Evolutionary conservation across 2,888 invertebrate species (phyloP), one percentile per base, ranked within the genome.

Genomic region (Drosophila flavopinicola): DNA sequence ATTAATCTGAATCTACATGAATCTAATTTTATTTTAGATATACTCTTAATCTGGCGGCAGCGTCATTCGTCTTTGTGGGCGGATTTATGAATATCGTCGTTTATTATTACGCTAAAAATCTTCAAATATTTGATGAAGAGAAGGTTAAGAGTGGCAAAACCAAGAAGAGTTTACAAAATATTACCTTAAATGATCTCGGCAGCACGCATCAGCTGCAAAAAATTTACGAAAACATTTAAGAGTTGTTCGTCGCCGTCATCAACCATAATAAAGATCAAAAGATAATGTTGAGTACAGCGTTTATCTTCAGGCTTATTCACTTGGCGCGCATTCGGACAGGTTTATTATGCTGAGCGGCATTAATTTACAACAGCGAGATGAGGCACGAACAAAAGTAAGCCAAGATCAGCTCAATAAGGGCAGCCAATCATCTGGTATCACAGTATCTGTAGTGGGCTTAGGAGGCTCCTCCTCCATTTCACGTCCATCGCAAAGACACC

Each of bases 61-160:
- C 93, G 86, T 92, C 91, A 54, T 94, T 94, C 71, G 92, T 94
- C 5, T 85, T 92, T 25, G 88, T 94, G 63, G 94, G 94, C 6
- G 93, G 93, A 17, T 25, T 94, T n/a, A 94, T 93, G 72, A 94
- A 94, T 82, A 87, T 92, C 20, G 92, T 92, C 10, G 94, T 94
- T 6, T 94, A 94, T 93, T 94, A 93, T 88, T 93, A 92, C 79
- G 94, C 94, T 1, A 94, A 94, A 86, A 91, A 93, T 78, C 91
- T 94, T n/a, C 93, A 93, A 88, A 93, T 94, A 73, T 94, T 94
- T 80, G 94, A 94, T 78, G 94, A 94, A 52, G 93, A 93, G 71
- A 52, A 60, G 0, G 7, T 11, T 7, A 20, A 10, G 4, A 15
- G 30, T 7, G 47, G 49, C 20, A 20, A 49, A 47, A n/a, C 20